Percentiles rank a stretch among this genome's conserved stretches.
phyloP scores from a whole-genome alignment of 1,140 invertebrate species.

The Pollicipes pollicipes region DNA sequence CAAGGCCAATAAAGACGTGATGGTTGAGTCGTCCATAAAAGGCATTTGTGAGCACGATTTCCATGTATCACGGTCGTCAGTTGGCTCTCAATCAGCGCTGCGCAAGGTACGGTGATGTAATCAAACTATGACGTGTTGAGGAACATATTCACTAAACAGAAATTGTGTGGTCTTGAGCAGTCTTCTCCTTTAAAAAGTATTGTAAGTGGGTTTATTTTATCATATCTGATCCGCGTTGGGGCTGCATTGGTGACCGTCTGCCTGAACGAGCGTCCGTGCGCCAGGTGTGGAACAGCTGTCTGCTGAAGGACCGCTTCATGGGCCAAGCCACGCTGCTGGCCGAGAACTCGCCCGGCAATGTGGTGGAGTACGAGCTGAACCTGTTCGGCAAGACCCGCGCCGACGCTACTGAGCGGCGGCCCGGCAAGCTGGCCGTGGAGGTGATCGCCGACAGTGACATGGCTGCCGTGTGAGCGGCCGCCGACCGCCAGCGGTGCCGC shows the following conservation, averaged over 20 bases:
- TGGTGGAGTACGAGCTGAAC: background rate
- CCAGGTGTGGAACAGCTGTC: slow-evolving; percentile 29
- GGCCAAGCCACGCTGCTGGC: slow-evolving; percentile 24
- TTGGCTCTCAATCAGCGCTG: no score
- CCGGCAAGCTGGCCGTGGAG: background rate
- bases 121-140: background rate
- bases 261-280: background rate
- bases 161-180: background rate
- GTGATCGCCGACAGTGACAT: background rate
- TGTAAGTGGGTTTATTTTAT: slow-evolving; percentile 1
- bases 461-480: background rate
- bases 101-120: background rate
- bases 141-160: background rate
- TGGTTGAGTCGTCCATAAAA: no score
- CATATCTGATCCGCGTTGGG: slow-evolving; percentile 1
- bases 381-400: background rate
- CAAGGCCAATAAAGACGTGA: no score
- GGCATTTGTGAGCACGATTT: no score
- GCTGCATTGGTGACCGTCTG: background rate
- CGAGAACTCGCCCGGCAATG: slow-evolving; percentile 6
- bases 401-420: background rate
- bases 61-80: no score
- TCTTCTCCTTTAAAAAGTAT: background rate
- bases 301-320: slow-evolving; percentile 29
- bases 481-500: no score